Evolutionary conservation across 2,113 vertebrate genomes (phyloP).

Genomic region (Archilochus colubris): DNA sequence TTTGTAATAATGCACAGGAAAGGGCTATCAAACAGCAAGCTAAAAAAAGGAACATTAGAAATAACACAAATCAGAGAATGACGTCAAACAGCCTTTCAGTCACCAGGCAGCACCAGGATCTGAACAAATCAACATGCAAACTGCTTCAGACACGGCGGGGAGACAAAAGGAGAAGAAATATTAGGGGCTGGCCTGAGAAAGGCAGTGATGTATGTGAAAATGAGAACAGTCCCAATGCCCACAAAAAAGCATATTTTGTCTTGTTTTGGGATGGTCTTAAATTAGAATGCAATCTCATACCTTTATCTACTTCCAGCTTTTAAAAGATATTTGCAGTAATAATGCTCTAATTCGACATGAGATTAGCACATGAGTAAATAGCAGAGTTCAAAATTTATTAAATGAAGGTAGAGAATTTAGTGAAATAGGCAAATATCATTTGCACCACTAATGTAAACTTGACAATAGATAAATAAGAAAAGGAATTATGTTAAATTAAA

Average conservation of each 20-base stretch:
- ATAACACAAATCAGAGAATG: slow-evolving; percentile 18
- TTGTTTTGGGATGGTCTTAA: neutral
- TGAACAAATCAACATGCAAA: slow-evolving; percentile 15
- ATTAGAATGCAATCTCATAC: neutral
- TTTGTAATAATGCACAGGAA: neutral
- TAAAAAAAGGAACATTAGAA: slow-evolving; percentile 1
- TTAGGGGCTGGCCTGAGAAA: neutral
- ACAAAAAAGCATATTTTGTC: neutral
- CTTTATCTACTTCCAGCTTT: neutral
- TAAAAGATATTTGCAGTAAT: neutral
- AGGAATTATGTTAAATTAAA: slow-evolving; percentile 24
- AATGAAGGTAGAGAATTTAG: neutral
- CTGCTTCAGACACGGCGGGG: neutral
- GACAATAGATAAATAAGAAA: slow-evolving; percentile 24
- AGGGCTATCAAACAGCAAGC: neutral
- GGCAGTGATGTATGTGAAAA: neutral
- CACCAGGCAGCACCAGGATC: neutral
- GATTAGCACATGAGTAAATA: neutral
- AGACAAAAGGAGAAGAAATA: slow-evolving; percentile 15
- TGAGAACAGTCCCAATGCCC: neutral
- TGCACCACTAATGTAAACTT: slow-evolving; percentile 28
- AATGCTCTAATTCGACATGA: neutral
- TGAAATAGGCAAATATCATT: slow-evolving; percentile 9
- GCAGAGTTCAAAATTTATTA: neutral
- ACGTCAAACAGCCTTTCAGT: neutral